A percentile compares a stretch with the other conserved stretches of the same genome.
phyloP scores from a whole-genome alignment of 2,797 vertebrate genomes.

The Megalops cyprinoides region DNA sequence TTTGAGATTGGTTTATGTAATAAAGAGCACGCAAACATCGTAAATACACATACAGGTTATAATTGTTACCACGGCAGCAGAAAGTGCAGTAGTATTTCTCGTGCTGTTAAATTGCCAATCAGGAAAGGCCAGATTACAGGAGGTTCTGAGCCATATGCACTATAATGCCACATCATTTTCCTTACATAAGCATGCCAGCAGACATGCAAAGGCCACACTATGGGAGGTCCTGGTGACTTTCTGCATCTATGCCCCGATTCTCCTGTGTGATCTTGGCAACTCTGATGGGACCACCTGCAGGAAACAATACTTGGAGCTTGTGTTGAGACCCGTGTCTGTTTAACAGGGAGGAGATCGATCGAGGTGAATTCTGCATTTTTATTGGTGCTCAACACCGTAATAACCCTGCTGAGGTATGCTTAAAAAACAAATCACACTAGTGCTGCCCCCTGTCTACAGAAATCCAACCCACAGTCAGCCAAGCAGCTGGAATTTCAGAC shows the following conservation, averaged over 20 bases:
- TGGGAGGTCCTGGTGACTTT: not conserved
- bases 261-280: not conserved
- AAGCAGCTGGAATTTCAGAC: not conserved
- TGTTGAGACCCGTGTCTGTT: not conserved
- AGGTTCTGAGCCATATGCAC: no score
- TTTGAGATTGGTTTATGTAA: no score
- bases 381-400: no score
- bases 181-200: no score
- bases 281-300: not conserved
- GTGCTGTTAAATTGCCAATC: no score
- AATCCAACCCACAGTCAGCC: not conserved
- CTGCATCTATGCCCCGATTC: not conserved
- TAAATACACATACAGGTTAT: no score
- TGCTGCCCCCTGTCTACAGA: slow-evolving; percentile 19
- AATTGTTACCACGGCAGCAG: no score
- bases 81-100: no score
- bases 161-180: no score
- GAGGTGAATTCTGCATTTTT: not conserved
- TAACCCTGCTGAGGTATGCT: not conserved
- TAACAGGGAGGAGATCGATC: not conserved
- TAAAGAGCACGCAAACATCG: no score
- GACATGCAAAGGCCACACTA: not conserved
- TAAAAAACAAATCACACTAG: not conserved
- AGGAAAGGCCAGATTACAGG: not conserved
- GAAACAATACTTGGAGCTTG: not conserved